A percentile compares a stretch with the other conserved stretches of the same genome.
Evolutionary conservation across 2,113 vertebrate genomes (phyloP).

Genomic region (Gnathonemus longibarbis): DNA sequence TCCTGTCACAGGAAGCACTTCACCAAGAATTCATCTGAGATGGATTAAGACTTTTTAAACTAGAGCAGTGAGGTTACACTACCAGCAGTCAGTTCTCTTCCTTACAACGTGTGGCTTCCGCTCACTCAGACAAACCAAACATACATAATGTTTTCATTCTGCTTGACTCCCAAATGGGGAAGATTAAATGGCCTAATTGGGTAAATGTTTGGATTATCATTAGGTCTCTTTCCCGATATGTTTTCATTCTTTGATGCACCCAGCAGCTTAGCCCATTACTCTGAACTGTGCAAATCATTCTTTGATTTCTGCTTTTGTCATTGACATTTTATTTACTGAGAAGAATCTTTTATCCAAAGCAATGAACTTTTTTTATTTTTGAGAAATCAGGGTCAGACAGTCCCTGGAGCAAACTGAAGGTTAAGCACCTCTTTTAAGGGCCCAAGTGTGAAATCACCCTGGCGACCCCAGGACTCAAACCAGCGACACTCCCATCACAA

Average conservation of each 20-base stretch:
- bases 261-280: background rate
- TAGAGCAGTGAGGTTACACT: background rate
- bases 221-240: background rate
- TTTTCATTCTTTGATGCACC: background rate
- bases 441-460: background rate
- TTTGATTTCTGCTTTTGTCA: background rate
- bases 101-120: background rate
- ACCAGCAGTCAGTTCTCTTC: background rate
- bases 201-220: slow-evolving; percentile 6
- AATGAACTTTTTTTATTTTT: background rate
- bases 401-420: background rate
- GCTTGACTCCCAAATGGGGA: background rate
- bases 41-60: background rate
- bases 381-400: background rate
- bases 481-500: background rate
- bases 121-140: slow-evolving; percentile 3
- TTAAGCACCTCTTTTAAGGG: background rate
- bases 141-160: background rate
- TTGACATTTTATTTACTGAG: background rate
- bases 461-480: background rate
- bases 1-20: slow-evolving; percentile 6
- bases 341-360: slow-evolving; percentile 7
- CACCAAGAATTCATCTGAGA: background rate
- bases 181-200: background rate
- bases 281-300: background rate